Evolutionary conservation across 2,113 vertebrate genomes (phyloP).

Genomic region (Actenoides hombroni): DNA sequence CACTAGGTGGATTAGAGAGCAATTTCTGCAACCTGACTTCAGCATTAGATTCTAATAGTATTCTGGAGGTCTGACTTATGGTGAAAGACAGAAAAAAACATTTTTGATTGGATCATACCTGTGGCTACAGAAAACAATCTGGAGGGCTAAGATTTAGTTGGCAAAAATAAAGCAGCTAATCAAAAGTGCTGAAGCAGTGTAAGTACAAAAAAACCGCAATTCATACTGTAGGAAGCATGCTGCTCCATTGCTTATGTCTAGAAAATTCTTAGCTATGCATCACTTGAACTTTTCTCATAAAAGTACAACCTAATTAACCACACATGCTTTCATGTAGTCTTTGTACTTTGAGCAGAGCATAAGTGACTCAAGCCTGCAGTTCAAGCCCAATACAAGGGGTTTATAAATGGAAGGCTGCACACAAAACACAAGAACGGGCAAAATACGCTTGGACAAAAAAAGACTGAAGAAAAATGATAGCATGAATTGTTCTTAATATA

Average conservation of each 20-base stretch:
- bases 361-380: background rate
- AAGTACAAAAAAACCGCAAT: background rate
- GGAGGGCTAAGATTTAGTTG: background rate
- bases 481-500: background rate
- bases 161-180: background rate
- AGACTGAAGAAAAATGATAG: background rate
- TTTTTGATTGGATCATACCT: rapidly evolving
- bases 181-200: background rate
- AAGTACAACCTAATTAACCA: background rate
- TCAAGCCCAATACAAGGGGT: background rate
- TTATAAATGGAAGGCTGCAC: background rate
- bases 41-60: background rate
- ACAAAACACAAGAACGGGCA: background rate
- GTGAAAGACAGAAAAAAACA: background rate
- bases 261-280: background rate
- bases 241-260: background rate
- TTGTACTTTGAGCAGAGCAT: background rate
- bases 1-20: background rate
- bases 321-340: background rate
- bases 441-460: background rate
- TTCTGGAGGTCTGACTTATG: background rate
- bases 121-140: background rate
- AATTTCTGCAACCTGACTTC: background rate
- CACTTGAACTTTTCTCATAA: background rate
- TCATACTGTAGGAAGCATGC: background rate